Base-by-base conservation (phyloP, 2,888 invertebrate genomes). In the Cyclophora punctaria region DNA sequence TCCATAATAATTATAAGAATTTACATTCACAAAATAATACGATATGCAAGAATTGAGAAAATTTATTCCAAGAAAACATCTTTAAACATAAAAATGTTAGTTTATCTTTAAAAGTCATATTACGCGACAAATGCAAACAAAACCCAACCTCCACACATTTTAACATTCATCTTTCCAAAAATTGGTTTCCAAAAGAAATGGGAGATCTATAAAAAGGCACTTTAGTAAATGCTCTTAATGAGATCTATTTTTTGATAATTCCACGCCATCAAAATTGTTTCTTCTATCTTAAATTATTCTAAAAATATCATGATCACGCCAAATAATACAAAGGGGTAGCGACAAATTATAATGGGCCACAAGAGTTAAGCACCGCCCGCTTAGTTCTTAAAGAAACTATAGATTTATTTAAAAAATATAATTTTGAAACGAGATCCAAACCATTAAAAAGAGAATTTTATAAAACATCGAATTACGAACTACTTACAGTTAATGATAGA, bases 211-310 rank as follows among this genome's bases (percentile, higher is more conserved):
- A 73, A 64, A 57, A 73, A 80, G 83, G 78, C 82, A 75, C 66
- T 66, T 63, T 67, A 63, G 67, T 66, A 58, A 63, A 56, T 57
- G 69, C 77, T 81, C 81, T 69, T 66, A 71, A 69, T 86, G 87
- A 87, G 87, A 86, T 86, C 85, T 79, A 75, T 73, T 78, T 80
- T 80, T 84, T 80, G 78, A 79, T 78, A 78, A 72, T 73, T 74
- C 74, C 70, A 76, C 75, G 66, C 76, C 69, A 62, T 74, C 68
- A 65, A 67, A 64, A 66, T 75, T 59, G 57, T 59, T 44, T 79
- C 78, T 77, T 77, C 80, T 80, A 57, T 48, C 59, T 59, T 59
- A 61, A 57, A 60, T 55, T 59, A 60, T 55, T 51, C 52, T 59
- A 57, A 70, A 59, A 72, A 73, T 74, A 74, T 53, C 48, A 52